Base-by-base conservation (phyloP, 1,140 invertebrate genomes). In the Drosophila nigromelanica region DNA sequence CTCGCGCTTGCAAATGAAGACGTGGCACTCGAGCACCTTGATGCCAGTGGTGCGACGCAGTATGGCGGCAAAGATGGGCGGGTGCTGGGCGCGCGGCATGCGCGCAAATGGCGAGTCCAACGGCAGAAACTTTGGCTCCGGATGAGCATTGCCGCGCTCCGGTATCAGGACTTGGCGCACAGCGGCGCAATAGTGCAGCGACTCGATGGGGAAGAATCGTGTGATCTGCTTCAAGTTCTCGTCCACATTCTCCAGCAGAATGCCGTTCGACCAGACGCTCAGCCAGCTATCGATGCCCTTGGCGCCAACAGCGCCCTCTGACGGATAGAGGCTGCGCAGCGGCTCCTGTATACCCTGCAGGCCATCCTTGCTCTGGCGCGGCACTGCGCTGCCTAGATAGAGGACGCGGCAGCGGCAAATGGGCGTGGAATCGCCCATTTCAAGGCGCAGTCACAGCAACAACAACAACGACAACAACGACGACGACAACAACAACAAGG, bases 1-100 rank as follows among this genome's bases (percentile, higher is more conserved):
- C 92, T 98, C 98, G 47, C 97, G 94, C 85, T 98, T 98, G 92
- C 98, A 99, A 80, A 99, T 98, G 92, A 99, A 99, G 27, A 98
- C 98, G 93, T 99, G 98, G 94, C 99, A 99, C 93, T 99, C 99
- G 10, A 99, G 94, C 12, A 99, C 98, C 93, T 99, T 99, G 75
- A 99, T 98, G n/a, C 99, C 98, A 7, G 97, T 97, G 3, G 98
- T 99, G 42, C 98, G 94, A 33, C 98, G 94, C 43, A 99, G 93
- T 50, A 99, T 99, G 61, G 98, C 98, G 33, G 98, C 98, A 93
- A 99, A 99, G 43, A 99, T 94, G 7, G 99, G 98, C 40, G 99
- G 99, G 92, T 98, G 97, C 90, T 97, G 96, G 55, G 95, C 95
- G 72, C 95, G 97, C 21, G 96, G 98, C 60, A 96, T 96, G 42